Conservation (phyloP, 2,797 vertebrate genomes). For the Rhabdomys pumilio region DNA sequence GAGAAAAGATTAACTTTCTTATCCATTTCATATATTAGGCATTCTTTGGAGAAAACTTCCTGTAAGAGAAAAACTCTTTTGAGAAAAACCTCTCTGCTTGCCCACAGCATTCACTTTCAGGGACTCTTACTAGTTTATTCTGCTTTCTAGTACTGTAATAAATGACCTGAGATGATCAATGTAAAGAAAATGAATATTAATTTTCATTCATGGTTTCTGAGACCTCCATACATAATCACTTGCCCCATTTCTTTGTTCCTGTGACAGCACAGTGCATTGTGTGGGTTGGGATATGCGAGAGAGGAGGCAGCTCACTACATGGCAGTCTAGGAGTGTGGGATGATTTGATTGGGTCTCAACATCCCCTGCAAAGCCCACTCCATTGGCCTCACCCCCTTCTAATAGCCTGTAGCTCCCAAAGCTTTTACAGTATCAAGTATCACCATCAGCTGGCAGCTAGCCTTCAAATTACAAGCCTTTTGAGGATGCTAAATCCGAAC, state of each 20-base stretch:
- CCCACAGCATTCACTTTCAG: neutral
- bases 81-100: neutral
- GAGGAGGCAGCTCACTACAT: neutral
- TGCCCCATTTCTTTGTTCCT: neutral
- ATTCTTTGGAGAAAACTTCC: slow-evolving; percentile 37
- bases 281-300: too few species aligned
- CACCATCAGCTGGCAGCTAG: neutral
- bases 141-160: neutral
- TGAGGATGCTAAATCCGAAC: neutral
- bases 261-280: neutral
- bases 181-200: neutral
- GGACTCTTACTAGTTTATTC: neutral
- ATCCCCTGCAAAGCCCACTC: neutral
- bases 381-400: neutral
- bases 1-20: neutral
- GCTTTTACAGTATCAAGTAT: neutral
- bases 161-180: neutral
- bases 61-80: neutral
- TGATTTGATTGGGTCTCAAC: too few species aligned
- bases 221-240: neutral
- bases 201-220: neutral
- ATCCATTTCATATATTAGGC: neutral
- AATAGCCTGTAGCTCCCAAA: neutral
- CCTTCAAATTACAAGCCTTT: neutral
- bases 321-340: neutral